phyloP scores from a whole-genome alignment of 2,113 vertebrate species.

The Geococcyx californianus region DNA sequence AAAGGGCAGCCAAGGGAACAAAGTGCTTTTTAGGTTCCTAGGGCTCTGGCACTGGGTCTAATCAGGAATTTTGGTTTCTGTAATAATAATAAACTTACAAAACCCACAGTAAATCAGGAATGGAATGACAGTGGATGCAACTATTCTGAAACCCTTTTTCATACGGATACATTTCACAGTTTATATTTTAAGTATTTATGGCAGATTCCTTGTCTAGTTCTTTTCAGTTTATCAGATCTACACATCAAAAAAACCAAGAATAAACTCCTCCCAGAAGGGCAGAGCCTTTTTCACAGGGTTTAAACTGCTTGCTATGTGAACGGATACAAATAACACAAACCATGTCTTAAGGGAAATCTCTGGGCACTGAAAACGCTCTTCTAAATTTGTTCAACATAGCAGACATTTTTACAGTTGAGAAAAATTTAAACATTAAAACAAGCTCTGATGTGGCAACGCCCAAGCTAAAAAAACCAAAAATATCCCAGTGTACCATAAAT shows the following conservation, averaged over 20 bases:
- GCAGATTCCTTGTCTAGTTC: neutral
- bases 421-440: constrained; percentile 37
- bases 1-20: neutral
- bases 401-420: constrained; percentile 37
- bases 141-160: neutral
- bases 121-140: neutral
- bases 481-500: constrained; percentile 6
- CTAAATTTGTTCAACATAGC: constrained; percentile 38
- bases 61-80: neutral
- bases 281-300: neutral
- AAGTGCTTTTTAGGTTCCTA: neutral
- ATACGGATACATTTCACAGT: neutral
- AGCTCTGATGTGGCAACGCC: neutral
- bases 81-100: neutral
- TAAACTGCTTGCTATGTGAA: constrained; percentile 34
- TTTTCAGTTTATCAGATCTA: constrained; percentile 28
- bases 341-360: constrained; percentile 8
- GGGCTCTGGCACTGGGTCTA: neutral
- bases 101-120: neutral
- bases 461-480: neutral
- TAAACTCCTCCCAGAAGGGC: constrained; percentile 14
- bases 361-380: neutral
- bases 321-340: constrained; percentile 2
- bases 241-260: constrained; percentile 32
- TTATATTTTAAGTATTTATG: neutral